Evolutionary conservation across 2,888 invertebrate genomes (phyloP).

Genomic region (Homarus gammarus): DNA sequence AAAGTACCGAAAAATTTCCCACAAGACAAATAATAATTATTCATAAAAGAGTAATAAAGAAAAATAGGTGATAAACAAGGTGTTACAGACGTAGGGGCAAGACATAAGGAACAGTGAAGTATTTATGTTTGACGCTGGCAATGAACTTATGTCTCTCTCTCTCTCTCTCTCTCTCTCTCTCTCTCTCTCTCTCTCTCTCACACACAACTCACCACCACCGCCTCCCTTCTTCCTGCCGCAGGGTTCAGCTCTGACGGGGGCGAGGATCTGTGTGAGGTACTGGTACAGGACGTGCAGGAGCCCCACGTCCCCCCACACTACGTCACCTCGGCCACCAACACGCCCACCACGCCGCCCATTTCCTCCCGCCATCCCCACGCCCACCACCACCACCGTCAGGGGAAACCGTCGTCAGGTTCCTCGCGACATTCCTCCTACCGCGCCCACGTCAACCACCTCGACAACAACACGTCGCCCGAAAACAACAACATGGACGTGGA

Average conservation of each 20-base stretch:
- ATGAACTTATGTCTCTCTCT: background rate
- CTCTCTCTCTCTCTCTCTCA: constrained; percentile 22
- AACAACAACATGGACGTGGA: constrained; percentile 61
- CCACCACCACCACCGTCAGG: background rate
- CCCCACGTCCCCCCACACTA: background rate
- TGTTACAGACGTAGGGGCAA: no score
- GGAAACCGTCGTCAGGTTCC: background rate
- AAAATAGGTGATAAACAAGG: no score
- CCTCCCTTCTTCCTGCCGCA: background rate
- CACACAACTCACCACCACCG: no score
- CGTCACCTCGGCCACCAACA: constrained; percentile 29
- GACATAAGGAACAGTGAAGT: no score
- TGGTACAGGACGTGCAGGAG: constrained; percentile 34
- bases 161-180: constrained; percentile 26
- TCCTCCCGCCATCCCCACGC: constrained; percentile 14
- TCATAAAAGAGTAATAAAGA: no score
- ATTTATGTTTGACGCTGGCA: no score
- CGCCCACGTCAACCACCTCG: constrained; percentile 41
- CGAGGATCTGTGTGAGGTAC: constrained; percentile 53
- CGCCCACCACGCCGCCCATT: constrained; percentile 23
- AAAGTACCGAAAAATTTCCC: no score
- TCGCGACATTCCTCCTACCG: constrained; percentile 25
- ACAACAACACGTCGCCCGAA: constrained; percentile 31
- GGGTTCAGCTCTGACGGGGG: constrained; percentile 64
- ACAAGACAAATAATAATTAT: no score